phyloP scores from a whole-genome alignment of 2,113 vertebrate genomes.

The Lutjanus erythropterus region DNA sequence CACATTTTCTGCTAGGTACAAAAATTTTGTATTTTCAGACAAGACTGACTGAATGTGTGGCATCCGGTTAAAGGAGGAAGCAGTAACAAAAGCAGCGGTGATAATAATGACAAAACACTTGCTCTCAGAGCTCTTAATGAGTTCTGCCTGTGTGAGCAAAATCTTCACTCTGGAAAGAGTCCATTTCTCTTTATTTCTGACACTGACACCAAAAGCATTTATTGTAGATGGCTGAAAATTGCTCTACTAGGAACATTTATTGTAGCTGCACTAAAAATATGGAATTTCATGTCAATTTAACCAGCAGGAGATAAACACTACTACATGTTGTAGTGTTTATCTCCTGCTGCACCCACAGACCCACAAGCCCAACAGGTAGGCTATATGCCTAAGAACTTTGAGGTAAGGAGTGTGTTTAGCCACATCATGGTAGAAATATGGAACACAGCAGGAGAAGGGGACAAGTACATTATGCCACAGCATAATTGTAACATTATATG shows the following conservation, averaged over 20 bases:
- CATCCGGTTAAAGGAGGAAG: background rate
- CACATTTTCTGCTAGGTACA: slow-evolving; percentile 16
- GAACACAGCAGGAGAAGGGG: background rate
- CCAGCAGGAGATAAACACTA: background rate
- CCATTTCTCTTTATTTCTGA: background rate
- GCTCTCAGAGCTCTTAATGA: slow-evolving; percentile 1
- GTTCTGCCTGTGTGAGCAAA: slow-evolving; percentile 4
- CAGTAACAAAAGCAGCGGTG: background rate
- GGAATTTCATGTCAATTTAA: background rate
- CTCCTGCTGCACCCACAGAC: background rate
- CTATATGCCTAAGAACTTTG: background rate
- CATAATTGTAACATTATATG: too few relatives aligned
- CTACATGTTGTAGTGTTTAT: too few relatives aligned
- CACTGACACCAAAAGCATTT: too few relatives aligned
- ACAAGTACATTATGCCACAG: background rate
- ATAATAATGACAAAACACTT: background rate
- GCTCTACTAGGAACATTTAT: background rate
- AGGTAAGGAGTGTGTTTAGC: background rate
- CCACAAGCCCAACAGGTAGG: background rate
- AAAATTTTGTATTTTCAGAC: slow-evolving; percentile 10
- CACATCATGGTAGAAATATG: background rate
- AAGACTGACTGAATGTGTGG: background rate
- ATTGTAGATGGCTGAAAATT: slow-evolving; percentile 1
- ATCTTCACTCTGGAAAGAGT: slow-evolving; percentile 5
- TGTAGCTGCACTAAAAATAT: background rate